phyloP scores from a whole-genome alignment of 2,113 vertebrate genomes.

The Mugil cephalus region DNA sequence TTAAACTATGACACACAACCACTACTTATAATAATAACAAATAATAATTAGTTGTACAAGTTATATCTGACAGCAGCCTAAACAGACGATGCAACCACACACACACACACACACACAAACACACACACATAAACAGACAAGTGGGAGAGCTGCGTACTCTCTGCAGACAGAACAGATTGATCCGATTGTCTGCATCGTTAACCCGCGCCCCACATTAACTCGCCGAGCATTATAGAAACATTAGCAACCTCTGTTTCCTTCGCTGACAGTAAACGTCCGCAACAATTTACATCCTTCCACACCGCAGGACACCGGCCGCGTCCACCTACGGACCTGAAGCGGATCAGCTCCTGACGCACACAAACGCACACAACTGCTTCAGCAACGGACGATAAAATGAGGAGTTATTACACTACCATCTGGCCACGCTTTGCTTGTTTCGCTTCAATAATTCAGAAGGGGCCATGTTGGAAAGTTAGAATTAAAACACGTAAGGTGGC shows the following conservation, averaged over 20 bases:
- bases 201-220: conserved; percentile 29
- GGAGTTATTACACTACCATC: conserved; percentile 24
- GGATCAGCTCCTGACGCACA: conserved; percentile 17
- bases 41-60: no score
- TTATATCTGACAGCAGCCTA: neutral
- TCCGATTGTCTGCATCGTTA: conserved; percentile 36
- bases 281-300: conserved; percentile 12
- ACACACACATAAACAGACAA: conserved; percentile 5
- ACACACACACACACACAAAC: conserved; percentile 10
- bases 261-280: neutral
- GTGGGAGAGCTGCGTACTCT: conserved; percentile 23
- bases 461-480: conserved; percentile 13
- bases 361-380: neutral
- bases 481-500: conserved; percentile 10
- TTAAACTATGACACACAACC: no score
- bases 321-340: neutral
- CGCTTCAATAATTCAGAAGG: conserved; percentile 11
- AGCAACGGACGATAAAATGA: conserved; percentile 4
- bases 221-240: conserved; percentile 13
- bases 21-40: no score
- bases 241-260: conserved; percentile 3
- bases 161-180: conserved; percentile 42
- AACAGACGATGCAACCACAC: neutral
- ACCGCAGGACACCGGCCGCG: neutral
- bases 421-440: conserved; percentile 11